A percentile compares a stretch with the other conserved stretches of the same genome.
Evolutionary conservation across 2,113 vertebrate species (phyloP).

Genomic region (Equus przewalskii): DNA sequence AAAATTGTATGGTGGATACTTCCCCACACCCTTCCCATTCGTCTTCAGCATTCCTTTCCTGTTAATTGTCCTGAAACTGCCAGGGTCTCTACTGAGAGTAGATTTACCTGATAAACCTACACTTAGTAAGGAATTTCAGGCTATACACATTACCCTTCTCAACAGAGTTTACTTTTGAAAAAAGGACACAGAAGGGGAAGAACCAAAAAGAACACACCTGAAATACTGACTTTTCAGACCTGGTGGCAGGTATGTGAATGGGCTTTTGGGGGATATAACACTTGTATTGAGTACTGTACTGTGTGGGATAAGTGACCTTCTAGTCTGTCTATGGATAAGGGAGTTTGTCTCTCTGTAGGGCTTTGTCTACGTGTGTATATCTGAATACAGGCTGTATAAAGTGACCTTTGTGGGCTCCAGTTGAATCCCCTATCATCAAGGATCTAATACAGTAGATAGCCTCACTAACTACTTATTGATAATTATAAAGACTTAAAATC

Average conservation of each 20-base stretch:
- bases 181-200: background rate
- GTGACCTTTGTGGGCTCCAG: background rate
- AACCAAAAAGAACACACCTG: background rate
- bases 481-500: conserved; percentile 32
- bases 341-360: background rate
- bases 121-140: background rate
- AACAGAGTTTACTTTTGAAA: background rate
- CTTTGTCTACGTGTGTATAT: background rate
- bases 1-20: conserved; percentile 37
- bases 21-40: background rate
- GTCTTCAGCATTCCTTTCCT: conserved; percentile 10
- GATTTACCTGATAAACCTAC: conserved; percentile 18
- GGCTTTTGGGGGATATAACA: background rate
- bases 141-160: background rate
- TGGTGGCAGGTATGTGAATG: background rate
- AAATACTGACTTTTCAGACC: conserved; percentile 7
- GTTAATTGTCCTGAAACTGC: background rate
- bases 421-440: background rate
- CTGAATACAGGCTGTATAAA: background rate
- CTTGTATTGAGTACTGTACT: background rate
- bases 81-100: background rate
- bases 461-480: background rate
- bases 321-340: background rate
- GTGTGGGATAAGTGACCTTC: background rate
- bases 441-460: background rate